Conservation (phyloP, 2,888 invertebrate genomes). For the Lampropteryx suffumata region DNA sequence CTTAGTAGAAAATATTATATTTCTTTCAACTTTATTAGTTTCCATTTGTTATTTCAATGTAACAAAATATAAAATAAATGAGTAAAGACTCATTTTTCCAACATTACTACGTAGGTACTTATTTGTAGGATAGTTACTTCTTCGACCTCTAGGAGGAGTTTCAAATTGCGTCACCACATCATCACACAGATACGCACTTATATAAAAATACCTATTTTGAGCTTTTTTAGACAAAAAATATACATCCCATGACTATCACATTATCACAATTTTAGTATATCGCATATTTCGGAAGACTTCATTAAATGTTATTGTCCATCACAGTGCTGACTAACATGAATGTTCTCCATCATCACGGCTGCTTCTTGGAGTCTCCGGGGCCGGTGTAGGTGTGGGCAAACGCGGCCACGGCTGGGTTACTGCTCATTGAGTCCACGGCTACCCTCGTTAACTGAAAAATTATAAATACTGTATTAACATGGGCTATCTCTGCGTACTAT, state of each 20-base stretch:
- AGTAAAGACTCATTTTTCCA: too few species aligned
- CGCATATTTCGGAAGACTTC: not conserved
- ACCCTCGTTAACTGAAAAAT: conserved; percentile 24
- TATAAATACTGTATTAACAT: too few species aligned
- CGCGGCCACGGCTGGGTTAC: conserved; percentile 14
- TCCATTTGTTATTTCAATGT: too few species aligned
- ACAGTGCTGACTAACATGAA: not conserved
- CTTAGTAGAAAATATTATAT: too few species aligned
- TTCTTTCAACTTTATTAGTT: not conserved
- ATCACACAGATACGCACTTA: too few species aligned
- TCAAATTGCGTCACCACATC: too few species aligned
- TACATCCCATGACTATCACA: not conserved
- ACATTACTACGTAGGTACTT: too few species aligned
- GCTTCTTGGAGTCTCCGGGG: conserved; percentile 9
- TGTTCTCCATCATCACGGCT: conserved; percentile 7
- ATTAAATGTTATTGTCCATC: not conserved
- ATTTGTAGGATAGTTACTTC: too few species aligned
- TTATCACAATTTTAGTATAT: conserved; percentile 1
- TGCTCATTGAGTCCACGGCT: conserved; percentile 24
- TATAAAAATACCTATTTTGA: too few species aligned
- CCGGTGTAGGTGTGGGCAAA: conserved; percentile 1
- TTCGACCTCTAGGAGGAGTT: too few species aligned
- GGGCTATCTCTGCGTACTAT: too few species aligned
- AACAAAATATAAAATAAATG: too few species aligned
- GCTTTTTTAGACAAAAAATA: not conserved